phyloP scores from a whole-genome alignment of 1,140 invertebrate genomes.

The Leptinotarsa texana region DNA sequence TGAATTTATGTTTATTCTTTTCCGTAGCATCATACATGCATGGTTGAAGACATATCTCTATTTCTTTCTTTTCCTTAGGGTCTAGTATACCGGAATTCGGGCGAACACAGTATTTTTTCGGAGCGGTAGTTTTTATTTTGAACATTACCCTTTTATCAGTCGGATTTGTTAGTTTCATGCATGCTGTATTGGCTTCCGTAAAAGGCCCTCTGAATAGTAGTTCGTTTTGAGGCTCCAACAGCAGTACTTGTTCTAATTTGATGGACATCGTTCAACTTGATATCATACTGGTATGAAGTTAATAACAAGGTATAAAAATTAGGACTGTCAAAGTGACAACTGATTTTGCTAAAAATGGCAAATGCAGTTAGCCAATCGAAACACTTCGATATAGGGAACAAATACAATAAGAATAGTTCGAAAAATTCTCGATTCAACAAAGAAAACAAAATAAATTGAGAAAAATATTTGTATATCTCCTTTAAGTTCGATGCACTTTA shows the following conservation, averaged over 20 bases:
- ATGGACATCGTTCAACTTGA: slow-evolving; percentile 44
- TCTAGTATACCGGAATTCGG: slow-evolving; percentile 93
- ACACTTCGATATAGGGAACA: too few relatives aligned
- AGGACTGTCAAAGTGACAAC: neutral
- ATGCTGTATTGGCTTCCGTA: slow-evolving; percentile 83
- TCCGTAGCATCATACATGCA: slow-evolving; percentile 91
- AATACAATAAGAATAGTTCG: too few relatives aligned
- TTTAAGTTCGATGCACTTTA: too few relatives aligned
- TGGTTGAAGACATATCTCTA: slow-evolving; percentile 95
- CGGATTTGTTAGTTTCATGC: slow-evolving; percentile 89
- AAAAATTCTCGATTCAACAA: too few relatives aligned
- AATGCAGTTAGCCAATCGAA: too few relatives aligned
- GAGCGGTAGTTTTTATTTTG: slow-evolving; percentile 99
- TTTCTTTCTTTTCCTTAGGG: slow-evolving; percentile 73
- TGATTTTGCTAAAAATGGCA: neutral
- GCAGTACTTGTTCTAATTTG: slow-evolving; percentile 66
- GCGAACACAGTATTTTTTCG: slow-evolving; percentile 97
- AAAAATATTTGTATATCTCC: too few relatives aligned
- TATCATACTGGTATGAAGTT: slow-evolving; percentile 17
- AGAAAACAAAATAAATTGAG: too few relatives aligned
- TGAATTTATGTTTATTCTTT: slow-evolving; percentile 99
- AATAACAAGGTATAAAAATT: neutral
- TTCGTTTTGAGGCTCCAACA: slow-evolving; percentile 73
- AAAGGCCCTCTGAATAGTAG: slow-evolving; percentile 83
- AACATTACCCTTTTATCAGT: slow-evolving; percentile 86